A percentile compares a stretch with the other conserved stretches of the same genome.
Evolutionary conservation across 1,140 invertebrate species (phyloP).

Genomic region (Schmidtea mediterranea): DNA sequence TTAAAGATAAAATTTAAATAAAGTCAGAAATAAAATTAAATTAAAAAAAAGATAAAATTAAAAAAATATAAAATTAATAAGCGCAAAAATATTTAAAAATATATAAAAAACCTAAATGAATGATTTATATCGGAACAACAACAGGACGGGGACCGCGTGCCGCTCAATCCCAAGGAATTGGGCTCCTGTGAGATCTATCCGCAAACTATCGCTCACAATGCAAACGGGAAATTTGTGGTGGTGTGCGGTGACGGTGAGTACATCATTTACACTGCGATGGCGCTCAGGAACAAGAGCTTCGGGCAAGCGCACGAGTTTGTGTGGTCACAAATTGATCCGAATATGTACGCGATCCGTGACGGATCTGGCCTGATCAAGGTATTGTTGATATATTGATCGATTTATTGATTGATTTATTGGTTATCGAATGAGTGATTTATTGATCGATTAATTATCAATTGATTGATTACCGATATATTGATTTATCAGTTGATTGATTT

Average conservation of each 20-base stretch:
- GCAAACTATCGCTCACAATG: constrained; percentile 87
- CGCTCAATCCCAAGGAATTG: constrained; percentile 85
- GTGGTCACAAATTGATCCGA: constrained; percentile 71
- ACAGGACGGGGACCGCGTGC: constrained; percentile 70
- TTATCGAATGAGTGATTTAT: too few relatives aligned
- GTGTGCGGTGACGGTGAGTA: constrained; percentile 98
- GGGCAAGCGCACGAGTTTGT: constrained; percentile 93
- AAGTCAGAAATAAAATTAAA: constrained; percentile 14
- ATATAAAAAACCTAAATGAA: too few relatives aligned
- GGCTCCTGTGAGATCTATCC: constrained; percentile 97
- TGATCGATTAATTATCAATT: too few relatives aligned
- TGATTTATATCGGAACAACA: too few relatives aligned
- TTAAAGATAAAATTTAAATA: too few relatives aligned
- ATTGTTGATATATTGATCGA: too few relatives aligned
- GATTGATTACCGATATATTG: too few relatives aligned
- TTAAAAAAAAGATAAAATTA: constrained; percentile 15
- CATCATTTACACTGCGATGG: constrained; percentile 97
- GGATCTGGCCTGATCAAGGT: constrained; percentile 52
- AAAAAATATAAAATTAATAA: too few relatives aligned
- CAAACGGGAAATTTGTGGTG: constrained; percentile 90
- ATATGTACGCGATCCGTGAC: constrained; percentile 69
- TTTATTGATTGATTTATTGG: too few relatives aligned
- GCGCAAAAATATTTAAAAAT: too few relatives aligned
- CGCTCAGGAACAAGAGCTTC: constrained; percentile 85
- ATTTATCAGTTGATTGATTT: too few relatives aligned